These are phyloP conservation scores for Drosophila tristis DNA, from an alignment of 1,140 invertebrate species.

Conservation along the genomic window DNA sequence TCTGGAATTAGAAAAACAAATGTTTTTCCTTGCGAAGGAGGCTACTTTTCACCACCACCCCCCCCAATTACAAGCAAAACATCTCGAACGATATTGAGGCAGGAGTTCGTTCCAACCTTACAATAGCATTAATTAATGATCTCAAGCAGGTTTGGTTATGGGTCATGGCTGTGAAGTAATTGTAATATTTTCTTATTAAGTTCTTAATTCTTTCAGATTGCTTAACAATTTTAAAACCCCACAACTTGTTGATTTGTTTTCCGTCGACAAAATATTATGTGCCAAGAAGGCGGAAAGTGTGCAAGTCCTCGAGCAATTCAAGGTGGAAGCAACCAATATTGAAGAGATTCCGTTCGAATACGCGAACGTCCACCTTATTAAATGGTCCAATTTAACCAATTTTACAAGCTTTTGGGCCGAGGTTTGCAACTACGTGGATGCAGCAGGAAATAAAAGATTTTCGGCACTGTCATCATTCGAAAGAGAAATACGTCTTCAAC, in stretches of 20 bases:
- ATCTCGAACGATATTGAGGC: background rate
- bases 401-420: conserved; percentile 16
- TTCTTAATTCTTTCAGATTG: conserved; percentile 3
- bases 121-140: conserved; percentile 11
- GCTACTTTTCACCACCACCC: too few species aligned
- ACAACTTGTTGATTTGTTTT: conserved; percentile 6
- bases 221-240: conserved; percentile 9
- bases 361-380: conserved; percentile 5
- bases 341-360: conserved; percentile 7
- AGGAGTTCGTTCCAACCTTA: background rate
- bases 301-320: background rate
- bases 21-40: too few species aligned
- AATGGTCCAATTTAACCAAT: conserved; percentile 10
- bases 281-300: conserved; percentile 5
- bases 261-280: conserved; percentile 5
- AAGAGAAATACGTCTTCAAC: background rate
- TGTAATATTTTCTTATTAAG: conserved; percentile 6
- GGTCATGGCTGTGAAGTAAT: conserved; percentile 1
- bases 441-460: background rate
- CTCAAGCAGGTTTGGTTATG: background rate
- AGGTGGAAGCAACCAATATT: too few species aligned
- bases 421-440: background rate
- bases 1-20: too few species aligned
- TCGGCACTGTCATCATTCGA: background rate
- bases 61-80: background rate